Percentiles rank a stretch among this genome's conserved stretches.
Conservation (phyloP, 1,140 invertebrate species). For the Macrosteles quadrilineatus region DNA sequence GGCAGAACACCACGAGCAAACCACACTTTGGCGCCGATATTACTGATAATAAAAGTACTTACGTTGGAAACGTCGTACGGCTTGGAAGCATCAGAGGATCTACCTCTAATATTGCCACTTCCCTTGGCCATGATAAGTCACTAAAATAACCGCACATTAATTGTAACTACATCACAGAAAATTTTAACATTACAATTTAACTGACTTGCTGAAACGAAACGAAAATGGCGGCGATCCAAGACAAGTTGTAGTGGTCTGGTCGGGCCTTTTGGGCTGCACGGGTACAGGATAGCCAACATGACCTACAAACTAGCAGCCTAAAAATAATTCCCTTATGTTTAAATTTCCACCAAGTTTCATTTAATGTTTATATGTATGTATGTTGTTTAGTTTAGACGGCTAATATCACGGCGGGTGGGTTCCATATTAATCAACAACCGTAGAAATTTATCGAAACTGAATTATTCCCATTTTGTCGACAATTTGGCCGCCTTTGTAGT, state of each 20-base stretch:
- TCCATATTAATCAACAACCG: no score
- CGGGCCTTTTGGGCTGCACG: not conserved
- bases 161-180: constrained; percentile 23
- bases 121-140: constrained; percentile 27
- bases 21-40: constrained; percentile 31
- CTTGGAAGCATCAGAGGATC: constrained; percentile 31
- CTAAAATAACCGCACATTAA: constrained; percentile 25
- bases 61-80: constrained; percentile 38
- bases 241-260: constrained; percentile 2
- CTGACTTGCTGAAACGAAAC: not conserved
- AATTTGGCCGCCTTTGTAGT: no score
- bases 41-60: constrained; percentile 30
- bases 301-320: no score
- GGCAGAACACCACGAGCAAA: constrained; percentile 19
- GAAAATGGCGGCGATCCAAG: constrained; percentile 33
- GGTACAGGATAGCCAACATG: constrained; percentile 11
- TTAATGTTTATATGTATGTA: no score
- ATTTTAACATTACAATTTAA: constrained; percentile 19
- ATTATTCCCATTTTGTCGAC: no score
- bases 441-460: no score
- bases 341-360: no score
- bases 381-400: no score
- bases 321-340: no score
- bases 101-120: constrained; percentile 31
- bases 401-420: no score